Base-by-base conservation (phyloP, 2,113 vertebrate species). In the Irena cyanogastra region DNA sequence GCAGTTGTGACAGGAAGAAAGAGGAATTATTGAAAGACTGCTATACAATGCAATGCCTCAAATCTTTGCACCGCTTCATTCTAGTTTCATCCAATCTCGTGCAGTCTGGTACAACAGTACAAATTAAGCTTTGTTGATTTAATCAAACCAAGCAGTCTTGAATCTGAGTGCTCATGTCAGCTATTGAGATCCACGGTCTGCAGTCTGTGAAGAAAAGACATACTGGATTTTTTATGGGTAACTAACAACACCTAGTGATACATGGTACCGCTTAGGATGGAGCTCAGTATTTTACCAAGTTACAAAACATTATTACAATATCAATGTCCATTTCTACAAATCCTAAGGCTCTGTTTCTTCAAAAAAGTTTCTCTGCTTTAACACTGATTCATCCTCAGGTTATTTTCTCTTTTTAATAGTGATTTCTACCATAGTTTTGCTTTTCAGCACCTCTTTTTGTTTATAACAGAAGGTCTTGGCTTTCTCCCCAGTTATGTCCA, bases 121-220 rank as follows among this genome's bases (percentile, higher is more conserved):
- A 93, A 89, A 95, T 60, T 61, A 66, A 90, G 74, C 90, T 92
- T 82, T 94, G 90, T 88, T 93, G 75, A 42, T 90, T 94, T 94
- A 80, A 95, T 61, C 93, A 81, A 87, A 95, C 71, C 96, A 95
- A 93, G 80, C 12, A 0, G 7, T 57, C 69, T 70, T 85, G 44
- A 84, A 81, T 79, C 61, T 60, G 72, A 22, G 45, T 79, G 61
- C 83, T 87, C 84, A 74, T 75, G 93, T 23, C 82, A 91, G 74
- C 83, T 84, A 65, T 20, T 85, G 88, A 85, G 68, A 88, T 47
- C 52, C 54, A 77, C 12, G 15, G 37, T 61, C 47, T 44, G 39
- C 54, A 59, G 52, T 41, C 90, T 88, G 45, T 85, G 75, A 76
- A 85, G 53, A 81, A 94, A 95, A 95, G 15, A 53, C 56, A 93